Evolutionary conservation across 1,140 invertebrate genomes (phyloP), one percentile per base, ranked within the genome.

Genomic region (Temnothorax curvispinosus): DNA sequence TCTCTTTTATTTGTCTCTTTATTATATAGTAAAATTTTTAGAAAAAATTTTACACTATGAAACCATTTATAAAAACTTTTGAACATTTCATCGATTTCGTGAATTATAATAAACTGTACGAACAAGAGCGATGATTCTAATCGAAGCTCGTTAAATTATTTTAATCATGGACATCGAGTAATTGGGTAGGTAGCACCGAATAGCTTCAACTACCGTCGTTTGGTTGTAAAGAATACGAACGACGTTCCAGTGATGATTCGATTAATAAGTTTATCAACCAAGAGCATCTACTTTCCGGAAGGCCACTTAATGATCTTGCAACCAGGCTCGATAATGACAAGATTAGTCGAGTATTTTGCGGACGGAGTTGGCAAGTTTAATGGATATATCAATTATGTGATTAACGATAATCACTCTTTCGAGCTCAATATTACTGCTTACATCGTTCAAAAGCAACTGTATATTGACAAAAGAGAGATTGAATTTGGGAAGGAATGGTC

Each of bases 341-440:
- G 81, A 38, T 18, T 92, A 8, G 11, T 92, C 7, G 87, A 90
- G 32, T 89, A 90, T 64, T 80, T 64, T 5, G 90, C 87, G 2
- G 21, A 87, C 38, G 9, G 44, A 18, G 38, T 88, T 15, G 88
- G 89, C 27, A 92, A 82, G 85, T 91, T 92, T 41, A 91, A 88
- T 13, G 67, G 76, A 21, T 92, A 86, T 38, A 85, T 93, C 9
- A 89, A 91, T 87, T 94, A 93, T 54, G 81, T 93, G 8, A 92
- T 94, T 9, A 94, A 94, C 32, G 90, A 92, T 6, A 90, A 91
- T 82, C 91, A 94, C 47, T 89, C 82, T 0, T 93, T 91, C 75
- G 88, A 93, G 15, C 74, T 94, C 47, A 86, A 69, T 9, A 77
- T 94, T 1, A 88, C 88, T n/a, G 92, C 92, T 2, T 87, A 91